phyloP scores from a whole-genome alignment of 2,888 invertebrate genomes.

The Aphrophora alni region DNA sequence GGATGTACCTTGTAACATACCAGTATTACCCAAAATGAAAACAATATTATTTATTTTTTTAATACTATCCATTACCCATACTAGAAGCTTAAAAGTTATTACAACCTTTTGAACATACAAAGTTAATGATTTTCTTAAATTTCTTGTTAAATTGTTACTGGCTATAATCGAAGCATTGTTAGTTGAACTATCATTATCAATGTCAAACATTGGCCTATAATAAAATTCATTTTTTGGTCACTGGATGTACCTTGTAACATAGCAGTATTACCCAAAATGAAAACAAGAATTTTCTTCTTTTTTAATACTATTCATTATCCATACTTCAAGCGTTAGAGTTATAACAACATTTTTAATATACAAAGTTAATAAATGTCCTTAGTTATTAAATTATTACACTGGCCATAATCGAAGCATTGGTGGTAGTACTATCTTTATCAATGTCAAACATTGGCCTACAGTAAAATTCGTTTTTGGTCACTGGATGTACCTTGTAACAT shows the following conservation, averaged over 20 bases:
- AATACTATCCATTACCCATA: no score
- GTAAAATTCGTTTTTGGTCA: slow-evolving; percentile 34
- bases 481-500: slow-evolving; percentile 14
- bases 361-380: no score
- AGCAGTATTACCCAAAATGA: slow-evolving; percentile 39
- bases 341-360: no score
- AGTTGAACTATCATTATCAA: slow-evolving; percentile 26
- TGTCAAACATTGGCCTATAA: slow-evolving; percentile 39
- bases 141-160: no score
- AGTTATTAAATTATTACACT: no score
- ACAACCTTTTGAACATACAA: no score
- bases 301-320: no score
- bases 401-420: slow-evolving; percentile 57
- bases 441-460: slow-evolving; percentile 38
- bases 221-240: slow-evolving; percentile 35
- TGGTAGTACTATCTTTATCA: slow-evolving; percentile 27
- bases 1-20: not conserved
- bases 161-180: slow-evolving; percentile 57
- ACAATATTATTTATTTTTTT: slow-evolving; percentile 7
- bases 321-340: no score
- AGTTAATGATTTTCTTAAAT: no score
- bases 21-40: slow-evolving; percentile 39
- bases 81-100: no score
- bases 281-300: slow-evolving; percentile 7
- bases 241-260: slow-evolving; percentile 13